phyloP scores from a whole-genome alignment of 2,113 vertebrate species.

The Macquaria ambigua region DNA sequence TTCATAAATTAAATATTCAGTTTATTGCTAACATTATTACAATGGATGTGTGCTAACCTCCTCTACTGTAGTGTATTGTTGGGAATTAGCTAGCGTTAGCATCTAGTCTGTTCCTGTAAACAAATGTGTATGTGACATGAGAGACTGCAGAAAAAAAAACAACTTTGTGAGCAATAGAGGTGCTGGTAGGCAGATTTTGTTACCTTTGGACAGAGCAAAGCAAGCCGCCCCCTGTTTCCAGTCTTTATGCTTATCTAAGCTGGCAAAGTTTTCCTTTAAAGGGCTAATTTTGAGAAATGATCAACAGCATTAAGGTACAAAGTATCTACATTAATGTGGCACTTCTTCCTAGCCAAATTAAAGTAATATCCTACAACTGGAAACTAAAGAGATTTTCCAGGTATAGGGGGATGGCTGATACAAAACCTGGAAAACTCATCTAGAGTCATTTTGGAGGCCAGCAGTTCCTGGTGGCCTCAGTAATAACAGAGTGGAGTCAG shows the following conservation, averaged over 20 bases:
- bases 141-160: too few relatives aligned
- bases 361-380: neutral
- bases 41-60: neutral
- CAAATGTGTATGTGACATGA: too few relatives aligned
- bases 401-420: neutral
- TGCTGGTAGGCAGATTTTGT: neutral
- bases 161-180: too few relatives aligned
- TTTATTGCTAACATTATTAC: neutral
- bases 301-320: neutral
- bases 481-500: constrained; percentile 60
- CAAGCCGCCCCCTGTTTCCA: neutral
- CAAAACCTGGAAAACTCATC: constrained; percentile 41
- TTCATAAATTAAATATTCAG: too few relatives aligned
- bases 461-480: constrained; percentile 44
- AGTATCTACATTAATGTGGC: neutral
- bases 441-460: constrained; percentile 30
- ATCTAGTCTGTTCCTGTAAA: too few relatives aligned
- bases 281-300: too few relatives aligned
- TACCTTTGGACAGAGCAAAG: neutral
- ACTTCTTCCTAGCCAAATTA: neutral
- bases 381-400: constrained; percentile 25
- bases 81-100: neutral
- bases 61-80: too few relatives aligned
- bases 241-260: neutral
- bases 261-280: neutral